Conservation (phyloP, 2,113 vertebrate genomes). For the Sitta europaea region DNA sequence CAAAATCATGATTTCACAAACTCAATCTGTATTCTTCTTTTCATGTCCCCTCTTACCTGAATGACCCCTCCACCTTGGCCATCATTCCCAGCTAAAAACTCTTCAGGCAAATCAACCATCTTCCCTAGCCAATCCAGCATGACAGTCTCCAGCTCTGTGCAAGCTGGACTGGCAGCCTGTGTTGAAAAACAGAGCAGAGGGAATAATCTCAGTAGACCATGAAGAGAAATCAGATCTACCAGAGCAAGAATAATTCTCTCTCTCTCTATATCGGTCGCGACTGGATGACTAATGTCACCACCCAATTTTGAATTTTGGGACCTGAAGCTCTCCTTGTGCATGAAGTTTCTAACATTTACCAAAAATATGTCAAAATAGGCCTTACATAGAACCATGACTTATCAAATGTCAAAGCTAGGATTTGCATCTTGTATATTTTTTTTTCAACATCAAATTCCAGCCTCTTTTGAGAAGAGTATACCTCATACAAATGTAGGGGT, state of each 20-base stretch:
- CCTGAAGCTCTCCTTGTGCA: background rate
- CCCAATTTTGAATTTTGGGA: background rate
- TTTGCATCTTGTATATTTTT: background rate
- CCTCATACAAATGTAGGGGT: background rate
- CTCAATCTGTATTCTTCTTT: background rate
- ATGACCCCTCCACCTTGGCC: slow-evolving; percentile 92
- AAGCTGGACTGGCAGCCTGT: slow-evolving; percentile 91
- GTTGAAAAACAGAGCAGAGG: background rate
- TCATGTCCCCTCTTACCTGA: slow-evolving; percentile 76
- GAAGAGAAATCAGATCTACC: background rate
- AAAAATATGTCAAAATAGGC: background rate
- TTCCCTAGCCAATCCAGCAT: slow-evolving; percentile 97
- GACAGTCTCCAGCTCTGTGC: slow-evolving; percentile 93
- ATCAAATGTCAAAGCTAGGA: background rate
- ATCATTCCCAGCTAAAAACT: slow-evolving; percentile 81
- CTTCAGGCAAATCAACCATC: slow-evolving; percentile 87
- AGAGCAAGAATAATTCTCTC: background rate
- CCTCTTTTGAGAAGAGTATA: background rate
- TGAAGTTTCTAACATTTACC: background rate
- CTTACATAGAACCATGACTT: background rate
- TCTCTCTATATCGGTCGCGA: background rate
- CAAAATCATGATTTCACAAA: background rate
- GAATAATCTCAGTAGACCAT: background rate
- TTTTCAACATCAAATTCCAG: background rate
- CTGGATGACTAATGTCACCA: background rate